These are phyloP conservation scores for Papilio gigon DNA, from an alignment of 2,888 invertebrate species.

Conservation along the genomic window DNA sequence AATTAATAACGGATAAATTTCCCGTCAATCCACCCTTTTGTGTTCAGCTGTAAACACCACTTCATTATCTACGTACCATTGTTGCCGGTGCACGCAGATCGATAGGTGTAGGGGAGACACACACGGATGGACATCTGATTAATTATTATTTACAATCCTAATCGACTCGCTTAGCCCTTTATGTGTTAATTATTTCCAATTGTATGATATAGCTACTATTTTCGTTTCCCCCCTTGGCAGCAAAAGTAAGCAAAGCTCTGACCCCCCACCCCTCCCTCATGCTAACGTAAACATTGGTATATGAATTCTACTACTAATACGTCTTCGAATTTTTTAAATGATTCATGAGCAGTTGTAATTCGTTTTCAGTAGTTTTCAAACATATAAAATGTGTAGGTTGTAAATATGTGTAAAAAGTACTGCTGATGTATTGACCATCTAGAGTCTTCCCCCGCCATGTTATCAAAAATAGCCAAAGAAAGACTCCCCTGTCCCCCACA, in stretches of 20 bases:
- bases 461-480: too few relatives aligned
- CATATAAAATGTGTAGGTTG: too few relatives aligned
- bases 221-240: neutral
- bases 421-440: too few relatives aligned
- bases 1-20: slow-evolving; percentile 43
- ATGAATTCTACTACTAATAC: too few relatives aligned
- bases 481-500: too few relatives aligned
- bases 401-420: too few relatives aligned
- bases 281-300: too few relatives aligned
- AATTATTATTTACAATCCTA: slow-evolving; percentile 51
- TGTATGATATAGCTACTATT: neutral
- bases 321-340: too few relatives aligned
- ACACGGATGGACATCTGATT: slow-evolving; percentile 56
- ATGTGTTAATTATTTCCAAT: slow-evolving; percentile 32
- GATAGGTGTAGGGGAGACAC: slow-evolving; percentile 51
- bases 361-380: too few relatives aligned
- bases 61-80: slow-evolving; percentile 49
- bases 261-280: too few relatives aligned
- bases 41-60: slow-evolving; percentile 43
- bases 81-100: slow-evolving; percentile 48
- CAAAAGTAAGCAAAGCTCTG: neutral
- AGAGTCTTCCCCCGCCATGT: too few relatives aligned
- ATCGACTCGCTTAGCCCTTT: slow-evolving; percentile 40
- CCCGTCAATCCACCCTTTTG: slow-evolving; percentile 45
- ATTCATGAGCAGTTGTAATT: too few relatives aligned